Evolutionary conservation across 2,797 vertebrate species (phyloP), one percentile per base, ranked within the genome.

Genomic region (Hoplostethus atlanticus): DNA sequence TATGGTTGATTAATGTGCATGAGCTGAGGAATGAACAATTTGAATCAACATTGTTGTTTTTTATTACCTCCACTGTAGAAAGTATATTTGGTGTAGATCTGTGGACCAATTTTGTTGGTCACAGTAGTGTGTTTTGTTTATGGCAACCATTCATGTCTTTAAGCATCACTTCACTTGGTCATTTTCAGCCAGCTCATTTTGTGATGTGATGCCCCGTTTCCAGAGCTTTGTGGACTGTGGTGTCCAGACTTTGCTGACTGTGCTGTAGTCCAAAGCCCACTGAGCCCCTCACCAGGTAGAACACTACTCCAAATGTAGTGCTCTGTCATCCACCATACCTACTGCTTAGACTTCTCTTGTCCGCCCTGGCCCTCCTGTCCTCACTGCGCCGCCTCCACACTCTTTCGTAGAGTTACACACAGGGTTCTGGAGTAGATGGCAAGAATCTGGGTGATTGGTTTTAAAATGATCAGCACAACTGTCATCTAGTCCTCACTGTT

Each of bases 151-250:
- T 52, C 36, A 6, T 42, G 28, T 64, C 34, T 78, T 76, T 8
- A 76, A 65, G 48, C 2, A 13, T 68, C 21, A 65, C n/a, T 54
- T 21, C 21, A 21, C 34, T 52, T 12, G 16, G 54, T 55, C 61
- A 8, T 67, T 58, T 3, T 76, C 9, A 63, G 6, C 53, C 30
- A 6, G 5, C 11, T 57, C 16, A 50, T 72, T 71, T 53, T 74
- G 34, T 81, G 10, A 57, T 71, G 15, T 77, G 66, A 2, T 47
- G 21, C 30, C 36, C 44, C 38, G 15, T 83, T 89, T 90, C 50
- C 84, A 95, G 94, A 93, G 66, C 78, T 93, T 83, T 82, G 91
- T 95, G 84, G 94, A 95, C 81, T 93, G 91, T 81, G 94, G 93
- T 34, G 92, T 94, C 56, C 94, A 94, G 88, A 95, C 94, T 3